phyloP scores from a whole-genome alignment of 2,888 invertebrate species.

The Baronia brevicornis region DNA sequence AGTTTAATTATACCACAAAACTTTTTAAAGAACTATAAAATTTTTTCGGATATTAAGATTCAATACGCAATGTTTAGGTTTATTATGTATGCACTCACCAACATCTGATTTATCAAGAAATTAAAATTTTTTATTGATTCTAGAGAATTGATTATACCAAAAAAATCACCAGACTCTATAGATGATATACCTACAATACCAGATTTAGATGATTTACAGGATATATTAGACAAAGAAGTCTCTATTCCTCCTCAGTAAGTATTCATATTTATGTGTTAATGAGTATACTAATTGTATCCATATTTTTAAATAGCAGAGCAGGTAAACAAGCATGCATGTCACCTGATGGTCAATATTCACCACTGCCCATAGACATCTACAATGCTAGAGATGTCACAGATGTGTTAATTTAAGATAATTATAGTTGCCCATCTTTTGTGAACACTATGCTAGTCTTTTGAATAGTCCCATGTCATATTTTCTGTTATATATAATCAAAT shows the following conservation, averaged over 20 bases:
- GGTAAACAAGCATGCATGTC: too few species aligned
- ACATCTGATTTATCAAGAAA: background rate
- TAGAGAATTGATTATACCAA: slow-evolving; percentile 62
- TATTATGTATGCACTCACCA: background rate
- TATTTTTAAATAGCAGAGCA: too few species aligned
- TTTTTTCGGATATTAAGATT: background rate
- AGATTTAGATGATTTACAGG: slow-evolving; percentile 64
- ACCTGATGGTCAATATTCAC: too few species aligned
- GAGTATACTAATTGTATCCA: too few species aligned
- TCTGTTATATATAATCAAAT: too few species aligned
- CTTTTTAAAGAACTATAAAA: background rate
- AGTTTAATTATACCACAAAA: too few species aligned
- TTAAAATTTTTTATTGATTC: slow-evolving; percentile 19
- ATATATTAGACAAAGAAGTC: slow-evolving; percentile 62
- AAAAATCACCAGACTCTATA: slow-evolving; percentile 54
- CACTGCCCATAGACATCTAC: too few species aligned
- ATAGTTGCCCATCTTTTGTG: too few species aligned
- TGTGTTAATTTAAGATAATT: too few species aligned
- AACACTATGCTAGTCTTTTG: too few species aligned
- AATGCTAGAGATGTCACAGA: too few species aligned
- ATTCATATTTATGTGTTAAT: slow-evolving; percentile 4
- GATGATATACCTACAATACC: slow-evolving; percentile 71
- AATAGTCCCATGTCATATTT: too few species aligned
- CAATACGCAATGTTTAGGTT: background rate
- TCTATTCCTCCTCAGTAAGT: slow-evolving; percentile 53